A percentile compares a stretch with the other conserved stretches of the same genome.
Conservation (phyloP, 2,888 invertebrate genomes). For the Cerceris rybyensis region DNA sequence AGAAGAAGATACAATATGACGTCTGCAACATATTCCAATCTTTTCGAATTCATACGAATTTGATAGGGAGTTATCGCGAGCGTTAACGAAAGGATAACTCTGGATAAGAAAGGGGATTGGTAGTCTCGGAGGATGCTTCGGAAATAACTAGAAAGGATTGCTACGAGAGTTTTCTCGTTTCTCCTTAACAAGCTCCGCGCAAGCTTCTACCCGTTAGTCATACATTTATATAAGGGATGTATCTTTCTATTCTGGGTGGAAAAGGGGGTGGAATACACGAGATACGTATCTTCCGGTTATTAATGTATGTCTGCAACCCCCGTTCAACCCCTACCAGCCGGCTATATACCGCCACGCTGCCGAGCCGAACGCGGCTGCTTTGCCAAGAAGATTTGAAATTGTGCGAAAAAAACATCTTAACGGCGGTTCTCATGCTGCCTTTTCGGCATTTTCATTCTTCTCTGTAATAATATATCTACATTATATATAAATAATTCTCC, state of each 20-base stretch:
- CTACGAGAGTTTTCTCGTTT: constrained; percentile 62
- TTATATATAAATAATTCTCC: too few species aligned
- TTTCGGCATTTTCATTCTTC: background rate
- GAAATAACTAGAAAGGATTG: constrained; percentile 65
- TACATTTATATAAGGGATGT: constrained; percentile 77
- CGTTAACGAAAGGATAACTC: constrained; percentile 42
- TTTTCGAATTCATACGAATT: constrained; percentile 17
- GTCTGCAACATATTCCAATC: background rate
- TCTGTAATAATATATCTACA: too few species aligned
- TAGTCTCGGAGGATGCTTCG: constrained; percentile 42
- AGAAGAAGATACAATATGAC: too few species aligned
- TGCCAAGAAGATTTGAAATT: constrained; percentile 75
- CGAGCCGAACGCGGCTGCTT: constrained; percentile 54
- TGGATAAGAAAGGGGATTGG: constrained; percentile 26
- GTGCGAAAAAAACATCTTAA: constrained; percentile 67
- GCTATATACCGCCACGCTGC: constrained; percentile 4
- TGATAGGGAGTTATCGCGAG: constrained; percentile 41
- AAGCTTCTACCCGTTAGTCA: constrained; percentile 76
- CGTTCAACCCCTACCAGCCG: constrained; percentile 43
- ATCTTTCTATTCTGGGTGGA: constrained; percentile 63
- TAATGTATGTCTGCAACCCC: constrained; percentile 79
- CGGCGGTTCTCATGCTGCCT: constrained; percentile 71
- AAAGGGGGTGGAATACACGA: constrained; percentile 66
- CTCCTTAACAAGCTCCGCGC: constrained; percentile 70
- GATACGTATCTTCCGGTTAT: constrained; percentile 79